These are phyloP conservation scores for Drosophila serrata DNA, from an alignment of 1,140 invertebrate genomes.

Conservation along the genomic window DNA sequence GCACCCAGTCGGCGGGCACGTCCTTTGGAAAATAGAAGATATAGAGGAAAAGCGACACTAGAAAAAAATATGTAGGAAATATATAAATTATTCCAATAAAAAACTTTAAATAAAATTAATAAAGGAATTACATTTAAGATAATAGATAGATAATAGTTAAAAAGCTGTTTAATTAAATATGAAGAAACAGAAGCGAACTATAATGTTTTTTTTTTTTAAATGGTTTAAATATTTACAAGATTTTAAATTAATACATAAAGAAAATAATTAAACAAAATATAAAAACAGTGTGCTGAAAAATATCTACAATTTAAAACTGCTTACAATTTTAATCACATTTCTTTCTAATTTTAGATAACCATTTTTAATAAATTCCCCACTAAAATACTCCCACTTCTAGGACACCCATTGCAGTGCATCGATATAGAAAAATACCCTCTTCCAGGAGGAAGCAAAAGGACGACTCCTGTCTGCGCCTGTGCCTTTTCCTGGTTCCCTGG, in stretches of 20 bases:
- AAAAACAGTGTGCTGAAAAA: neutral
- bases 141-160: too few species aligned
- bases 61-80: conserved; percentile 1
- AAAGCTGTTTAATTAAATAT: too few species aligned
- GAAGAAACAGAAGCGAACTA: too few species aligned
- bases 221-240: too few species aligned
- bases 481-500: conserved; percentile 10
- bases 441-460: conserved; percentile 65
- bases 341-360: neutral
- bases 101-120: neutral
- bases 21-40: conserved; percentile 67
- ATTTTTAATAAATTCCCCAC: neutral
- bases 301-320: too few species aligned
- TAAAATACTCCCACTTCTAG: neutral
- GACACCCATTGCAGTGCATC: conserved; percentile 7
- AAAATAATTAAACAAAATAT: too few species aligned
- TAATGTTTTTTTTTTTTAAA: too few species aligned
- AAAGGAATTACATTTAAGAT: too few species aligned
- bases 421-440: conserved; percentile 57
- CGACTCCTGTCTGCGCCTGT: conserved; percentile 37
- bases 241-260: too few species aligned
- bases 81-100: too few species aligned
- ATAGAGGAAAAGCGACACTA: conserved; percentile 21
- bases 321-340: neutral
- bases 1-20: conserved; percentile 77